Evolutionary conservation across 2,113 vertebrate species (phyloP).

Genomic region (Gymnogyps californianus): DNA sequence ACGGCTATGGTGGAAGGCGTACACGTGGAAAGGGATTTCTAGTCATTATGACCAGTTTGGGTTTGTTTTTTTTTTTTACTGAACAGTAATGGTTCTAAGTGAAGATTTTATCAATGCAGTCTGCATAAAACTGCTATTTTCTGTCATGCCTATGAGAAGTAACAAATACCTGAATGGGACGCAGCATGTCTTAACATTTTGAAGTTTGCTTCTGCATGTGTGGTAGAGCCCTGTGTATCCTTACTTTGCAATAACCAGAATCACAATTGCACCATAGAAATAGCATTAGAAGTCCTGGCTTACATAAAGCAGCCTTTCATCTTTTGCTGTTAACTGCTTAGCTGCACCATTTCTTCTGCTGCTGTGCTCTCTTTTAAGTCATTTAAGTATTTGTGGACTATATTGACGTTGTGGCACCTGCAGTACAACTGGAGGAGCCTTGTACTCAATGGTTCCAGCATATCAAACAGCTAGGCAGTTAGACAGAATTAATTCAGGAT

Average conservation of each 20-base stretch:
- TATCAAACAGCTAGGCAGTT: background rate
- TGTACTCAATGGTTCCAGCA: background rate
- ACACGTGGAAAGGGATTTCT: background rate
- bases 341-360: background rate
- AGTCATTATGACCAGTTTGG: background rate
- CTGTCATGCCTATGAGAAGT: background rate
- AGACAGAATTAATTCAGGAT: background rate
- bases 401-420: background rate
- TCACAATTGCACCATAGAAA: background rate
- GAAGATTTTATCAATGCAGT: background rate
- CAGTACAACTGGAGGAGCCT: background rate
- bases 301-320: background rate
- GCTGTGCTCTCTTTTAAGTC: background rate
- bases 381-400: background rate
- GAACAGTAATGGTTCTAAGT: background rate
- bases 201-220: background rate
- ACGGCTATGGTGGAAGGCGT: background rate
- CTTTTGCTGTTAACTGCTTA: background rate
- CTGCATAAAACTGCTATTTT: background rate
- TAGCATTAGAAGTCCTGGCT: background rate
- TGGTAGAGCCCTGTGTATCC: background rate
- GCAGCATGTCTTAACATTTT: background rate
- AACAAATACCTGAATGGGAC: background rate
- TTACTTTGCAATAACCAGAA: background rate
- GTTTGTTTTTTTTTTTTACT: background rate